Evolutionary conservation across 2,797 vertebrate species (phyloP), one percentile per base, ranked within the genome.

Genomic region (Acanthurus leucopareius): DNA sequence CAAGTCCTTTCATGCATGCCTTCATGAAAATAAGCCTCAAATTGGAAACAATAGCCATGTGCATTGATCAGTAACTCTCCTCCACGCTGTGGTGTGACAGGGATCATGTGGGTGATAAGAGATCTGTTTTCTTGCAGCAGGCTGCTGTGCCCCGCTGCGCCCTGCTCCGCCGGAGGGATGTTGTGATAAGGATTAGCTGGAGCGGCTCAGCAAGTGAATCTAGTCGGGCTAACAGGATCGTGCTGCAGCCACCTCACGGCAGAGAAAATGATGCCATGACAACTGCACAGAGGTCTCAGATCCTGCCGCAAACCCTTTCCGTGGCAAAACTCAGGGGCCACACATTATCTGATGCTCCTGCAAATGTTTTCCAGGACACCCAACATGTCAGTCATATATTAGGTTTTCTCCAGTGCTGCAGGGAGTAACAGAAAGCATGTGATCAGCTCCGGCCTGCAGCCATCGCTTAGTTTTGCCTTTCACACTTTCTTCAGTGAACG

Each of bases 81-180:
- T 77, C 62, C 75, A 77, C 3, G 42, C 77, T 38, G 80, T n/a
- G 57, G 75, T 64, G 83, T 78, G 77, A 87, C 78, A 68, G 71
- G 69, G 75, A 79, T 91, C 88, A 87, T 57, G 77, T 88, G 89
- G 48, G 54, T 52, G 83, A 84, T 71, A 90, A 60, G 42, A 49
- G 81, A 92, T 93, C 84, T 81, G 83, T 89, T 92, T 88, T 86
- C 64, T 58, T 53, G 79, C 88, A 79, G 86, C 87, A 70, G 74
- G 68, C 73, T 15, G 32, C 62, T 6, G 63, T 3, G 19, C 38
- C 84, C 73, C 19, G 38, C 83, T 71, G 86, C 2, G 79, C 54
- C 52, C 49, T 0, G 52, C 88, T 68, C 88, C 0, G 85, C 53
- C 5, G 52, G 87, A 22, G 88, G 79, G 80, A 73, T 92, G 83